A percentile compares a stretch with the other conserved stretches of the same genome.
phyloP scores from a whole-genome alignment of 2,888 invertebrate species.

The Lepidonotus clava region DNA sequence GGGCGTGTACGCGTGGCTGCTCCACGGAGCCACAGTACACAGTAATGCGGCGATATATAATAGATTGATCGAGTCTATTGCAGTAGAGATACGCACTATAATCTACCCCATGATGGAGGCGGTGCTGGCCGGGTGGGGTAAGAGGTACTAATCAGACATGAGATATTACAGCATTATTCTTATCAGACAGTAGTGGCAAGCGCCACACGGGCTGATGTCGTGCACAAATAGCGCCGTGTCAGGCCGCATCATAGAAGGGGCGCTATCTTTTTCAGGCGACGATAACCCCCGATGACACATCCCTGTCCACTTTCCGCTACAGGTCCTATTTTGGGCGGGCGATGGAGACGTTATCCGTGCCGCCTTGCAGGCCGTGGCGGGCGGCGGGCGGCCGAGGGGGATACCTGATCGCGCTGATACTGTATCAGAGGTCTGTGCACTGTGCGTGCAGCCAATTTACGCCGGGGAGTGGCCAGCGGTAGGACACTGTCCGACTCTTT shows the following conservation, averaged over 20 bases:
- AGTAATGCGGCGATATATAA: too few species aligned
- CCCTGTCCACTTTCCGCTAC: not conserved
- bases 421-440: not conserved
- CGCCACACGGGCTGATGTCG: not conserved
- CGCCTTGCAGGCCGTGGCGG: not conserved
- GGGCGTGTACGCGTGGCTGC: too few species aligned
- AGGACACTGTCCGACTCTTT: not conserved
- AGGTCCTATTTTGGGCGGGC: too few species aligned
- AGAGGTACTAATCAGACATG: conserved; percentile 8
- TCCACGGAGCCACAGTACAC: too few species aligned
- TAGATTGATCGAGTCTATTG: too few species aligned
- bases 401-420: not conserved
- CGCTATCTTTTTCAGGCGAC: not conserved
- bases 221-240: not conserved
- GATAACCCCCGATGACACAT: conserved; percentile 9
- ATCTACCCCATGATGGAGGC: not conserved
- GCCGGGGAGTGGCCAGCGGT: not conserved
- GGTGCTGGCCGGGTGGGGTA: not conserved
- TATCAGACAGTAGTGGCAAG: not conserved
- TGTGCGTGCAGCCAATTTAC: not conserved
- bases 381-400: not conserved
- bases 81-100: too few species aligned
- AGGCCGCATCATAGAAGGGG: not conserved
- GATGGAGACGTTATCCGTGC: too few species aligned
- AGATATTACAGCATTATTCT: not conserved